These are phyloP conservation scores for Sminthopsis crassicaudata DNA, from an alignment of 2,113 vertebrate species.

Conservation along the genomic window DNA sequence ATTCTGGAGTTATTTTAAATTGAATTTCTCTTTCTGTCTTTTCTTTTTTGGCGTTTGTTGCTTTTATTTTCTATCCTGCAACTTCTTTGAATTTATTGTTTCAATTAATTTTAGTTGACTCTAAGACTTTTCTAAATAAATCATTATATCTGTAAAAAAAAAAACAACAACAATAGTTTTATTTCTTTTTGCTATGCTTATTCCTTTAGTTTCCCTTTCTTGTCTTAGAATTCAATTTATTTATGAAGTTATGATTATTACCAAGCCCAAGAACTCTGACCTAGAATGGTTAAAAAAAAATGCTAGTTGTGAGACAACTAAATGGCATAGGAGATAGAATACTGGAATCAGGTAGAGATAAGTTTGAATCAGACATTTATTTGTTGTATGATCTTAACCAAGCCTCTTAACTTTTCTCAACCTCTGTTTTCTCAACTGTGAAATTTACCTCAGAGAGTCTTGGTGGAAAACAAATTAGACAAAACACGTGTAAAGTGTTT, in stretches of 20 bases:
- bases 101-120: not conserved
- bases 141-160: not conserved
- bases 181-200: not conserved
- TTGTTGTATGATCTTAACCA: not conserved
- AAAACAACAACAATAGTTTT: too few relatives aligned
- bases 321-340: not conserved
- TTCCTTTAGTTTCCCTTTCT: not conserved
- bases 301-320: not conserved
- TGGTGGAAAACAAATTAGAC: not conserved
- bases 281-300: not conserved
- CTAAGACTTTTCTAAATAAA: not conserved
- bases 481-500: not conserved
- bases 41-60: not conserved
- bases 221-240: not conserved
- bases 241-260: not conserved
- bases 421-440: not conserved
- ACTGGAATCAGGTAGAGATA: not conserved
- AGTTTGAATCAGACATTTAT: not conserved
- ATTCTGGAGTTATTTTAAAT: not conserved
- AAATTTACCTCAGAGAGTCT: not conserved
- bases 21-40: not conserved
- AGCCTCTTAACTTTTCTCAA: not conserved
- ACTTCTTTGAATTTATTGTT: slow-evolving; percentile 4
- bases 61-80: not conserved
- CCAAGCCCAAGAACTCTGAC: not conserved